Base-by-base conservation (phyloP, 2,888 invertebrate species). In the Onchidella celtica region DNA sequence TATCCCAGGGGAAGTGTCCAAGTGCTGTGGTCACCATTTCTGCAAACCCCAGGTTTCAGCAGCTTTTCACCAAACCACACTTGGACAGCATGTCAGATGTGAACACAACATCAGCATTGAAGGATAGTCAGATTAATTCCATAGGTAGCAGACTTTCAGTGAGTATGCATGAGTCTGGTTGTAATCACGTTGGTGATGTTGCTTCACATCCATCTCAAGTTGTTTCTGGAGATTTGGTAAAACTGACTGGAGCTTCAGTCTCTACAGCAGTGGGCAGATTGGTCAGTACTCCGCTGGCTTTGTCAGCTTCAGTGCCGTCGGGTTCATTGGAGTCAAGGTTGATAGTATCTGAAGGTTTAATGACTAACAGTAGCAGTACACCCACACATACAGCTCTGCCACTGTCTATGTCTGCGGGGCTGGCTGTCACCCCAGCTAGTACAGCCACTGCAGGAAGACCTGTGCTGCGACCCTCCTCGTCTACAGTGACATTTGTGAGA, bases 401-500 rank as follows among this genome's bases (percentile, higher is more conserved):
- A 47, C n/a, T n/a, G n/a, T n/a, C n/a, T n/a, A n/a, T n/a, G n/a
- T n/a, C n/a, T n/a, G 47, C 6, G 47, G 59, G 24, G 34, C 34
- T 55, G 36, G 55, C 72, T 55, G 59, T n/a, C 11, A 32, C 29
- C 21, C 32, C 24, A 17, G 34, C 9, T 24, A 9, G 21, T 4
- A 29, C 29, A 27, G 17, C 72, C 21, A 17, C 57, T 17, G 34
- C 24, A 14, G 57, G 72, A 17, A 72, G 72, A 32, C 14, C 61
- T 38, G n/a, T 38, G 0, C 21, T 47, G 36, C 63, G 24, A 38
- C 40, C 74, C 0, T 63, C 61, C 27, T 75, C 74, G 2, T 29
- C 74, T 38, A 40, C 74, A 38, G 38, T 63, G 21, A 34, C 63
- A 17, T 76, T 76, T 55, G 27, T 66, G 14, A 14, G 76, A 14